A percentile compares a stretch with the other conserved stretches of the same genome.
These are phyloP conservation scores for Morone saxatilis DNA, from an alignment of 2,113 vertebrate genomes.

Conservation along the genomic window DNA sequence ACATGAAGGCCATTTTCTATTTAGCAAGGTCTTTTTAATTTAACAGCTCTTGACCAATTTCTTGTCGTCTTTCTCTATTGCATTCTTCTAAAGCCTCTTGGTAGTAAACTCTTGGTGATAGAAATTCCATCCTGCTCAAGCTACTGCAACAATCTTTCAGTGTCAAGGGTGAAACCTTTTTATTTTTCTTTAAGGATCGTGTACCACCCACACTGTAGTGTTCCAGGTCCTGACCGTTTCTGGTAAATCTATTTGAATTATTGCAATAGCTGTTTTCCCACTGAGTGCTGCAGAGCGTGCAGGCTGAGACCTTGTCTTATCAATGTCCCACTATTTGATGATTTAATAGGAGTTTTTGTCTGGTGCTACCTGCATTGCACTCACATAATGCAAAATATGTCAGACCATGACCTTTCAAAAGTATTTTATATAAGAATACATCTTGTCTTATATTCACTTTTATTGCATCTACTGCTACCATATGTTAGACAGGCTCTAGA, in stretches of 20 bases:
- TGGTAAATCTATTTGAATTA: slow-evolving; percentile 29
- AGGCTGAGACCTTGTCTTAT: slow-evolving; percentile 17
- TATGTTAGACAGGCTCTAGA: neutral
- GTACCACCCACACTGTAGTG: neutral
- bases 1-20: neutral
- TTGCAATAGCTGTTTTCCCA: slow-evolving; percentile 6
- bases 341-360: slow-evolving; percentile 12
- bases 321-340: slow-evolving; percentile 11
- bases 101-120: neutral
- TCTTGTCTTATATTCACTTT: neutral
- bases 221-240: slow-evolving; percentile 11
- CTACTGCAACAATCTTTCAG: neutral
- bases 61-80: neutral
- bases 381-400: slow-evolving; percentile 10
- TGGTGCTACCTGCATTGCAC: slow-evolving; percentile 10
- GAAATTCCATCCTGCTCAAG: neutral
- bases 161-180: neutral
- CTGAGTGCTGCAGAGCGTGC: slow-evolving; percentile 8
- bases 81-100: neutral
- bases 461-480: neutral
- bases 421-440: neutral
- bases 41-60: neutral
- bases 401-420: slow-evolving; percentile 13
- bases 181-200: neutral
- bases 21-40: neutral